phyloP scores from a whole-genome alignment of 2,888 invertebrate species.

The Trissonchulus latispiculum region DNA sequence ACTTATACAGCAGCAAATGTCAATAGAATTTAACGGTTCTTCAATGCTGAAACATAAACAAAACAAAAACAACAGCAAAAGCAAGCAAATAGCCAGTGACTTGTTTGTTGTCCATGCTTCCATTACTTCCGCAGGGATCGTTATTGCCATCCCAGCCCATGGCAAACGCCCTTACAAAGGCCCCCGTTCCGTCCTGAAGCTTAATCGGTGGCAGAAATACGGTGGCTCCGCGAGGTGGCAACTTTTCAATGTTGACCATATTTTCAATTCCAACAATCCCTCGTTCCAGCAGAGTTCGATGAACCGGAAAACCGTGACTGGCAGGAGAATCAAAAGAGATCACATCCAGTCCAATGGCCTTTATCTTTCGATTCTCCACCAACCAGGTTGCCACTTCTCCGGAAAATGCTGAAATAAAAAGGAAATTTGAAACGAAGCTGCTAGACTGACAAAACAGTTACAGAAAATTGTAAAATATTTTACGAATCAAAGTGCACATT shows the following conservation, averaged over 20 bases:
- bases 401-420: constrained; percentile 47
- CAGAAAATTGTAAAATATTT: too few relatives aligned
- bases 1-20: too few relatives aligned
- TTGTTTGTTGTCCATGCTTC: too few relatives aligned
- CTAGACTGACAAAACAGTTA: too few relatives aligned
- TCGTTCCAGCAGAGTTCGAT: constrained; percentile 4
- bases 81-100: too few relatives aligned
- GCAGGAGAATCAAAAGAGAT: constrained; percentile 52
- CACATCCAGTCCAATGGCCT: constrained; percentile 59
- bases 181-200: constrained; percentile 37
- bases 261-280: constrained; percentile 37
- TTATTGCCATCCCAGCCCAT: constrained; percentile 17
- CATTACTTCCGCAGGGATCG: constrained; percentile 14
- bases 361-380: constrained; percentile 51
- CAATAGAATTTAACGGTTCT: too few relatives aligned
- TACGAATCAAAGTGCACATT: too few relatives aligned
- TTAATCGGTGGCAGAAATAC: constrained; percentile 35
- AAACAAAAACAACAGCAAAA: too few relatives aligned
- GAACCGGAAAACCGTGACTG: not conserved
- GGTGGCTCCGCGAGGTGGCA: constrained; percentile 33
- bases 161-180: constrained; percentile 35
- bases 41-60: too few relatives aligned
- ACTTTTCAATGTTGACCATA: constrained; percentile 34
- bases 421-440: too few relatives aligned
- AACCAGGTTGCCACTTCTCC: constrained; percentile 57